phyloP scores from a whole-genome alignment of 1,140 invertebrate species.

The Venustaconcha ellipsiformis region DNA sequence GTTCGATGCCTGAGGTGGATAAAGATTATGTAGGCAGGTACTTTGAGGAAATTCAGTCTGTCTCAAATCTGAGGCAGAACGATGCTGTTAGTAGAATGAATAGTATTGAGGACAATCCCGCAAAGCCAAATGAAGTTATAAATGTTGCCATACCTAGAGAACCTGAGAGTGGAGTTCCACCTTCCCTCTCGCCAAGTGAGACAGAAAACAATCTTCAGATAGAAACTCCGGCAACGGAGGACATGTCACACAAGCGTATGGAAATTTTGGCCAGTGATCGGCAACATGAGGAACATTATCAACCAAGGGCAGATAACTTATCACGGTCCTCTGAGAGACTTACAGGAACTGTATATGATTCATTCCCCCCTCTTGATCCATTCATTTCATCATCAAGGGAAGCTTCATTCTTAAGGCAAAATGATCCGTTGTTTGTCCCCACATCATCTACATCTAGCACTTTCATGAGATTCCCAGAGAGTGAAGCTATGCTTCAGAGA shows the following conservation, averaged over 20 bases:
- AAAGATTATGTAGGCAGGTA: conserved; percentile 54
- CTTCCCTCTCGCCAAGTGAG: conserved; percentile 34
- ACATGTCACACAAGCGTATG: conserved; percentile 55
- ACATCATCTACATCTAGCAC: conserved; percentile 32
- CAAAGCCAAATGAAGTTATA: conserved; percentile 28
- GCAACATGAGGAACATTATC: conserved; percentile 43
- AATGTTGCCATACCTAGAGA: conserved; percentile 23
- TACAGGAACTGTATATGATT: conserved; percentile 38
- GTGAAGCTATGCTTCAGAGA: conserved; percentile 55
- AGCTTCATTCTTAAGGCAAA: conserved; percentile 30
- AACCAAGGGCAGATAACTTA: conserved; percentile 26
- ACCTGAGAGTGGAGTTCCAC: conserved; percentile 32
- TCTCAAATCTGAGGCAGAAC: conserved; percentile 6
- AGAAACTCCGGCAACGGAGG: conserved; percentile 34
- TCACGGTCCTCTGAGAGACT: conserved; percentile 42
- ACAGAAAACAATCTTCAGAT: conserved; percentile 32
- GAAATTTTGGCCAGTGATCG: conserved; percentile 52
- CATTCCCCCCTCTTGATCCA: conserved; percentile 32
- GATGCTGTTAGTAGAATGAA: conserved; percentile 28
- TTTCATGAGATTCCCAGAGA: conserved; percentile 56
- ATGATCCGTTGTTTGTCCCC: conserved; percentile 42
- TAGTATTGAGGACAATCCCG: conserved; percentile 35
- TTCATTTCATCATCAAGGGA: conserved; percentile 35
- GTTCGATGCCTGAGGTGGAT: conserved; percentile 53
- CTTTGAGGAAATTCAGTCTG: conserved; percentile 33